Evolutionary conservation across 2,888 invertebrate genomes (phyloP).

Genomic region (Caenorhabditis japonica): DNA sequence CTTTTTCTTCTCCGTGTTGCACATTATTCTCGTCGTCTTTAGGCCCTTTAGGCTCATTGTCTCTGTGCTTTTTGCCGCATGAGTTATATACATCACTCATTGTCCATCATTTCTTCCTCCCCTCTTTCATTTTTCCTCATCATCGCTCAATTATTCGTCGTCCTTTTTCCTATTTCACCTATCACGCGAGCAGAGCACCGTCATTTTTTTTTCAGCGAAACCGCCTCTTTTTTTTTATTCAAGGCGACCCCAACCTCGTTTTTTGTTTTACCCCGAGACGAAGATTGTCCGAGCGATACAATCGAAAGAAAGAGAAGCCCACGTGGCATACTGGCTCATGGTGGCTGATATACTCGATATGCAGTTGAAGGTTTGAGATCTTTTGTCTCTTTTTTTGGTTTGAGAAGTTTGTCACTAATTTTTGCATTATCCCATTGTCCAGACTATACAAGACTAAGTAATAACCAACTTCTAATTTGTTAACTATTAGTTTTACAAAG

Average conservation of each 20-base stretch:
- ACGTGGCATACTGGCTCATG: constrained; percentile 52
- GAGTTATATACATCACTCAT: constrained; percentile 27
- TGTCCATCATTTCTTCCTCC: constrained; percentile 5
- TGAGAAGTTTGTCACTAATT: too few species aligned
- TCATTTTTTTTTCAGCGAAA: constrained; percentile 47
- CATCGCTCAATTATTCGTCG: constrained; percentile 46
- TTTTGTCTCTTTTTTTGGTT: constrained; percentile 3
- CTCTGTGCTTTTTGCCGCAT: constrained; percentile 21
- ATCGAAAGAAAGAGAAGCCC: constrained; percentile 8
- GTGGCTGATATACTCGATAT: constrained; percentile 58
- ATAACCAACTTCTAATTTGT: too few species aligned
- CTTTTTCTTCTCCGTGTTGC: not conserved
- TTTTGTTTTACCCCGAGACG: constrained; percentile 2
- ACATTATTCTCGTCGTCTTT: too few species aligned
- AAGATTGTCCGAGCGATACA: constrained; percentile 8
- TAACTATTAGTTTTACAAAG: too few species aligned
- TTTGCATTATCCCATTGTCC: too few species aligned
- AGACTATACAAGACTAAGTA: too few species aligned
- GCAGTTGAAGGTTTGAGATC: constrained; percentile 50
- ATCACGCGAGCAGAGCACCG: constrained; percentile 1
- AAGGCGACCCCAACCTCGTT: not conserved
- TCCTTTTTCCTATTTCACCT: constrained; percentile 4
- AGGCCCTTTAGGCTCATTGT: too few species aligned
- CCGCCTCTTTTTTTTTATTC: constrained; percentile 25
- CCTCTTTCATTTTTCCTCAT: constrained; percentile 21